These are phyloP conservation scores for Selene dorsalis DNA, from an alignment of 2,797 vertebrate species.

Conservation along the genomic window DNA sequence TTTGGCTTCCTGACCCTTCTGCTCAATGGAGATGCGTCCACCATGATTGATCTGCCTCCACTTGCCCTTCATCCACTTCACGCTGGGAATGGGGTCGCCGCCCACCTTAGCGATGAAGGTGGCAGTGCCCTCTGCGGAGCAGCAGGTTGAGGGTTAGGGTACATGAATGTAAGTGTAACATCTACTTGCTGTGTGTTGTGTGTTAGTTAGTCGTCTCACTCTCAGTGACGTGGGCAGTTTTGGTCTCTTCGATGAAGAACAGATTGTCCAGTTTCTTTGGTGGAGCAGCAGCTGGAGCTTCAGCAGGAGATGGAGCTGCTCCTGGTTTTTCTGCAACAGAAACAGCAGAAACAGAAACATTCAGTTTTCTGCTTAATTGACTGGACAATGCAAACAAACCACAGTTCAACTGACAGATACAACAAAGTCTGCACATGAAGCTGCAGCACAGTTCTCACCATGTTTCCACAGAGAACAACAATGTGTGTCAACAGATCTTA, in stretches of 20 bases:
- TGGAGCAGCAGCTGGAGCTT: constrained; percentile 85
- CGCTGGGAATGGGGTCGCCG: constrained; percentile 96
- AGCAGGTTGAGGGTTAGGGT: not conserved
- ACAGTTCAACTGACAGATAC: no score
- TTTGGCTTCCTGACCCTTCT: constrained; percentile 93
- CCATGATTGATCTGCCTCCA: constrained; percentile 97
- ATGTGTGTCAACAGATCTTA: no score
- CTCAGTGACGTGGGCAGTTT: constrained; percentile 86
- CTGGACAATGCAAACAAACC: no score
- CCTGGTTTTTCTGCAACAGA: constrained; percentile 87
- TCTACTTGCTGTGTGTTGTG: not conserved
- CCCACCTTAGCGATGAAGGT: constrained; percentile 97
- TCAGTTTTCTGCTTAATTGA: no score
- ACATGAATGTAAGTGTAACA: not conserved
- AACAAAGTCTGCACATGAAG: no score
- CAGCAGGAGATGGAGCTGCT: constrained; percentile 78
- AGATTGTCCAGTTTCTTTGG: constrained; percentile 84
- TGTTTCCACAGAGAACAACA: no score
- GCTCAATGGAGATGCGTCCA: constrained; percentile 91
- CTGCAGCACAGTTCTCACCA: no score
- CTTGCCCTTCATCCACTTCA: constrained; percentile 99
- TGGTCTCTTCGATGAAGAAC: constrained; percentile 95
- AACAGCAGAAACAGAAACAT: no score
- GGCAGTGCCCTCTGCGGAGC: constrained; percentile 84
- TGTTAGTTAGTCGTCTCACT: constrained; percentile 85